Evolutionary conservation across 2,888 invertebrate species (phyloP), one percentile per base, ranked within the genome.

Genomic region (Agonopterix alstromeriana): DNA sequence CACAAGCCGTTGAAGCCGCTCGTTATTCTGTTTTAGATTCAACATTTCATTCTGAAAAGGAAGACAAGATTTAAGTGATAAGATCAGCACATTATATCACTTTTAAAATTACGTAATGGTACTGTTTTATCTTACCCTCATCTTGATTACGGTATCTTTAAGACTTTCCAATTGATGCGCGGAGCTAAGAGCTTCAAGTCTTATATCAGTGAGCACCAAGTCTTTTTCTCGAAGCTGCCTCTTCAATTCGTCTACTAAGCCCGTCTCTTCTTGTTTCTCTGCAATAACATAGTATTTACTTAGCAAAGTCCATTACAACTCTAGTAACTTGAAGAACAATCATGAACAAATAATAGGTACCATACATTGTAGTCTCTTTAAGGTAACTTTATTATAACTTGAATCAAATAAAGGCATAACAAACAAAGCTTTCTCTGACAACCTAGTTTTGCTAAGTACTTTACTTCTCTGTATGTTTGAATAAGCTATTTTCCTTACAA

Each of bases 111-210:
- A 42, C 42, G 10, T 11, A 12, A 42, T 9, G 27, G 5, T 7
- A 27, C 27, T 27, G 43, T 43, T 3, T 14, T 36, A 12, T 7
- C 45, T 46, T 84, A 96, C 96, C 90, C 97, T 94, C 97, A 99
- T 97, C 84, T 97, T 97, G 80, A 95, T 97, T 70, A 99, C 97
- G 46, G 98, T 97, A 73, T 99, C 99, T 77, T 97, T 95, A 12
- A 99, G 91, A 61, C 96, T 97, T 79, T 99, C 98, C 48, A 99
- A 90, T 79, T 99, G 98, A 80, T 98, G 98, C 3, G 98, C 98
- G 0, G 98, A 98, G 61, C 97, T 97, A 36, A 99, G 89, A 7
- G 99, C 98, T 81, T 99, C 99, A 55, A 99, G 90, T 55, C 98
- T 91, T 53, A 98, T 98, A 77, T 99, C 99, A 2, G 98, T 98